Conservation (phyloP, 1,140 invertebrate species). For the Daktulosphaira vitifoliae region DNA sequence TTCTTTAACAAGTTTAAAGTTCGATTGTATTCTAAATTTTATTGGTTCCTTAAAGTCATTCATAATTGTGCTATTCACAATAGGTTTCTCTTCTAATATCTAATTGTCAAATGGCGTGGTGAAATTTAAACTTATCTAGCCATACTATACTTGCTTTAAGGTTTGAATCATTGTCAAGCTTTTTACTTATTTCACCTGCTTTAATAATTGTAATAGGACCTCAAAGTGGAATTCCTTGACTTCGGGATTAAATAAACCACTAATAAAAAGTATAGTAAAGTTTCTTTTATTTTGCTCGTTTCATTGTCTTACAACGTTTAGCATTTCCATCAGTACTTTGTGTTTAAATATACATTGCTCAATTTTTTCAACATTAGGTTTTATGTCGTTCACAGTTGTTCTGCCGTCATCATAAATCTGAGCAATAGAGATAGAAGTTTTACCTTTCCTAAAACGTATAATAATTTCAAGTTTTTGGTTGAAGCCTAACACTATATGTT, state of each 20-base stretch:
- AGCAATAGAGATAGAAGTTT: neutral
- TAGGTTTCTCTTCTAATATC: too few species aligned
- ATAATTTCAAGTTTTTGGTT: too few species aligned
- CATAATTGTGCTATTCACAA: too few species aligned
- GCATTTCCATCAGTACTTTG: neutral
- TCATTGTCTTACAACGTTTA: neutral
- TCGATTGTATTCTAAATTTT: too few species aligned
- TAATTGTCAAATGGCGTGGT: too few species aligned
- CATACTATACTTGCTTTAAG: too few species aligned
- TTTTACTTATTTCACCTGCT: constrained; percentile 1
- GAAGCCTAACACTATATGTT: too few species aligned
- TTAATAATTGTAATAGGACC: neutral
- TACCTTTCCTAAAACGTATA: neutral
- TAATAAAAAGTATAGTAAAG: neutral
- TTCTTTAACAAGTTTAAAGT: too few species aligned
- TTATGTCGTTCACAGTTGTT: neutral
- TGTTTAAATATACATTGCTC: neutral
- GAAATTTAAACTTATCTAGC: too few species aligned
- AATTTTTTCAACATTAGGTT: neutral
- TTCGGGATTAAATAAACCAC: constrained; percentile 6
- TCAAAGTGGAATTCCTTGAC: neutral
- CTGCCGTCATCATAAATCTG: neutral
- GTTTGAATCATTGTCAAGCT: neutral
- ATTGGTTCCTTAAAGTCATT: too few species aligned
- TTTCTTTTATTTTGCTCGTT: neutral